phyloP scores from a whole-genome alignment of 1,140 invertebrate genomes.

The Caenorhabditis elegans region WBcel235 BX284606.5:5431501-5432000 shows the following conservation, averaged over 20 bases:
- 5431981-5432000: constrained; percentile 37
- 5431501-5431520: constrained; percentile 65
- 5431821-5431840: constrained; percentile 21
- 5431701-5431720: constrained; percentile 45
- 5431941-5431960: neutral
- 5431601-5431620: constrained; percentile 85
- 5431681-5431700: neutral
- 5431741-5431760: constrained; percentile 48
- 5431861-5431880: constrained; percentile 39
- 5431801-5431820: constrained; percentile 51
- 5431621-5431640: constrained; percentile 87
- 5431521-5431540: constrained; percentile 70
- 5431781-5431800: constrained; percentile 41
- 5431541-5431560: constrained; percentile 82
- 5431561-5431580: constrained; percentile 81
- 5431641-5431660: constrained; percentile 89
- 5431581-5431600: constrained; percentile 76
- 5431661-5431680: constrained; percentile 75
- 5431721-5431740: constrained; percentile 56
- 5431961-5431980: neutral
- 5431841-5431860: constrained; percentile 24
- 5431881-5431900: constrained; percentile 47
- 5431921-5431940: constrained; percentile 47
- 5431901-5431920: constrained; percentile 61
- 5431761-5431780: constrained; percentile 40